Base-by-base conservation (phyloP, 2,797 vertebrate genomes). In the Furcifer pardalis region DNA sequence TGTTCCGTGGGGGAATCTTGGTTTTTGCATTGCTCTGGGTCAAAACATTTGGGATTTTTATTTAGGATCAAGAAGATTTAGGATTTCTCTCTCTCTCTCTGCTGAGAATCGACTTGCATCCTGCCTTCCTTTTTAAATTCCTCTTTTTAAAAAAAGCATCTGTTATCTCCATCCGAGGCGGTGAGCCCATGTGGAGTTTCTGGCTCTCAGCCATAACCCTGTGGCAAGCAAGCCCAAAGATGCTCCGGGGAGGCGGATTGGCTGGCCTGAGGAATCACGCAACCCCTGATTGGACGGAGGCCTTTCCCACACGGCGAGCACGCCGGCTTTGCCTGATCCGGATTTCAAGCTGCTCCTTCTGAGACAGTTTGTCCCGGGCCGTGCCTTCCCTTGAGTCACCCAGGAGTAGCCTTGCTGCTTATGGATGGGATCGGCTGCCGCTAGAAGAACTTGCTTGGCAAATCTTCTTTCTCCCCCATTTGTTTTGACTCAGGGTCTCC, bases 301-400 rank as follows among this genome's bases (percentile, higher is more conserved):
- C 86, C 12, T 37, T 21, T 37, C 6, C 23, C 86, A 87, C 71
- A 32, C 7, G 77, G 46, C 19, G 4, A 13, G 10, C 86, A 87
- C 63, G 77, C 81, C 60, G 2, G 23, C 5, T 6, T 3, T 2
- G 85, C 81, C 60, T 83, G 85, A 78, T 79, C 19, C 42, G 13
- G 21, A 15, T 25, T 5, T 3, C 23, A 40, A 21, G 8, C 65
- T 59, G 21, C 27, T 37, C 68, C 21, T 21, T 19, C 5, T 1
- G 49, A n/a, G 35, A 59, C 49, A 75, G 60, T 0, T 7, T 4
- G 35, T 40, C 1, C 52, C n/a, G 15, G 59, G 59, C 1, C 4
- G 59, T 17, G 19, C 59, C 59, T 23, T 62, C 59, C 15, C 23
- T n/a, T 35, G 71, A 37, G 12, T 42, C 71, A 1, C 17, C 46